These are phyloP conservation scores for Mythimna vitellina DNA, from an alignment of 2,888 invertebrate genomes.

Conservation along the genomic window DNA sequence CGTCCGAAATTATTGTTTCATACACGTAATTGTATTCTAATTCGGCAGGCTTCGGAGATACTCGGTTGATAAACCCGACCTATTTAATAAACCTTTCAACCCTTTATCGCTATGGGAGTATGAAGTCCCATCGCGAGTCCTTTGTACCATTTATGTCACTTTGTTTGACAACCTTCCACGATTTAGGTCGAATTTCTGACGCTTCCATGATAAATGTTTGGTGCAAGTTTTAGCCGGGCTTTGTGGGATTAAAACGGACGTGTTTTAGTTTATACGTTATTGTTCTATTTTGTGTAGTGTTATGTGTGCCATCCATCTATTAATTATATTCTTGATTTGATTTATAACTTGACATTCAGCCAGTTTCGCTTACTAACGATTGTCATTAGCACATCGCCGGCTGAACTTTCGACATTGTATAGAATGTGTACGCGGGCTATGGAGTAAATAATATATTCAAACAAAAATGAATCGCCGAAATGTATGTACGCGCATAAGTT, in stretches of 20 bases:
- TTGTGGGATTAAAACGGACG: slow-evolving; percentile 49
- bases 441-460: too few relatives aligned
- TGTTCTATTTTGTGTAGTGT: slow-evolving; percentile 23
- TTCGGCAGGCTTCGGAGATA: slow-evolving; percentile 58
- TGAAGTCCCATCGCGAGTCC: slow-evolving; percentile 54
- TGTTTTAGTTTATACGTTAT: slow-evolving; percentile 37
- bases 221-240: slow-evolving; percentile 50
- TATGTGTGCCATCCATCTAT: slow-evolving; percentile 15
- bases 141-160: slow-evolving; percentile 64
- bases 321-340: slow-evolving; percentile 33
- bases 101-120: slow-evolving; percentile 58
- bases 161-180: slow-evolving; percentile 65
- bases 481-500: too few relatives aligned
- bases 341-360: slow-evolving; percentile 18
- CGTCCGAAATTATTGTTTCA: slow-evolving; percentile 60
- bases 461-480: too few relatives aligned
- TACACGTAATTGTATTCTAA: slow-evolving; percentile 65
- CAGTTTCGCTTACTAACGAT: too few relatives aligned
- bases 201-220: slow-evolving; percentile 62
- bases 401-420: too few relatives aligned
- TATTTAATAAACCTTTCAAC: slow-evolving; percentile 69
- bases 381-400: too few relatives aligned
- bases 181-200: slow-evolving; percentile 63
- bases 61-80: slow-evolving; percentile 58
- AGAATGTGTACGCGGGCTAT: too few relatives aligned